Base-by-base conservation (phyloP, 2,113 vertebrate genomes). In the Lophotis ruficrista region DNA sequence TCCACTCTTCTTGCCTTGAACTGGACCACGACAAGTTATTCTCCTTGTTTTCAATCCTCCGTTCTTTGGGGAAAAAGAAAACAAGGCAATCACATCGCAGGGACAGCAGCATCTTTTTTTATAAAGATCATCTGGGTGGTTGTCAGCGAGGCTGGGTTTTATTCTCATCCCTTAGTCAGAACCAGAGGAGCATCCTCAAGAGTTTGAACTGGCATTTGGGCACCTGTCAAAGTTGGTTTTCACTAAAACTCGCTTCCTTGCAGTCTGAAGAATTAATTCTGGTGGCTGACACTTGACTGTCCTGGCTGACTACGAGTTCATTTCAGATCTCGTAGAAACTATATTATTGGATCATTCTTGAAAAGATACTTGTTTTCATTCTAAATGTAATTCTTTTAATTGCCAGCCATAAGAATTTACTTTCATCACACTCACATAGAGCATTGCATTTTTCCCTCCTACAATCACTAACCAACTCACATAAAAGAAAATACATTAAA, bases 311-410 rank as follows among this genome's bases (percentile, higher is more conserved):
- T 90, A 27, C 2, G 2, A 87, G 58, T 84, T 72, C 27, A 27
- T 81, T 90, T 83, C 73, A 93, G 76, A 76, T 47, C 23, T 90
- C 60, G 71, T 4, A 87, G 66, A 72, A 92, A 87, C 37, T 85
- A 11, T 80, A 50, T 72, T 77, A 22, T 66, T 79, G 38, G 27
- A 93, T 69, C 24, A 27, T 71, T 76, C 92, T 64, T 65, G 60
- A 93, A 77, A 94, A 86, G 5, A 30, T 65, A 65, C 85, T 93
- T 87, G 38, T 54, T 88, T 84, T 92, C 51, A 37, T 70, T 88
- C 28, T 89, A 54, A 78, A 91, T 94, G 66, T 90, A 64, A 90
- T 95, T 91, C 76, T 91, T 96, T 94, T 92, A 94, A 69, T 94
- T 95, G 64, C 68, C n/a, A 93, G 38, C 43, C 61, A 58, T 90